Percentiles rank a stretch among this genome's conserved stretches.
These are phyloP conservation scores for Tribolium freemani DNA, from an alignment of 2,888 invertebrate genomes.

Conservation along the genomic window DNA sequence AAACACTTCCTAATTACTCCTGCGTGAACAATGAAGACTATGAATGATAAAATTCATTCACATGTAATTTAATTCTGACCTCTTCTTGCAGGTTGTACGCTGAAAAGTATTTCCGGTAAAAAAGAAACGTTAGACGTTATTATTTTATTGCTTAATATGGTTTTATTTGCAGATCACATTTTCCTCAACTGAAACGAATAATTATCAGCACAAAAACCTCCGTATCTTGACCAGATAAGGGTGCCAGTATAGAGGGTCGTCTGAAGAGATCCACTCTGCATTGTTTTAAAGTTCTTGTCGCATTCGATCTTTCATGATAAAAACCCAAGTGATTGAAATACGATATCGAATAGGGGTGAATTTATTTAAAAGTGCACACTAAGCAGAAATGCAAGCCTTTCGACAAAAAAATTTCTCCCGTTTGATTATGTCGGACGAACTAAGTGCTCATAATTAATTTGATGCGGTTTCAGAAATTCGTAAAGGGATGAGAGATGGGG, in stretches of 20 bases:
- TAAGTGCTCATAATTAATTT: slow-evolving; percentile 43
- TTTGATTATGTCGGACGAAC: slow-evolving; percentile 11
- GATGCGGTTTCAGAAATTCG: slow-evolving; percentile 35
- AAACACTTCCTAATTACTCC: slow-evolving; percentile 54
- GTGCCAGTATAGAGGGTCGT: slow-evolving; percentile 56
- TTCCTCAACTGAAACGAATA: slow-evolving; percentile 16
- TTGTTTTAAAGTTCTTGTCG: slow-evolving; percentile 65
- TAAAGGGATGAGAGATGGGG: slow-evolving; percentile 22
- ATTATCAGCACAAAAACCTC: slow-evolving; percentile 24
- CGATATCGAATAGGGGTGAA: slow-evolving; percentile 60
- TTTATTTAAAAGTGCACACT: slow-evolving; percentile 54
- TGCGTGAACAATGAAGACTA: slow-evolving; percentile 50
- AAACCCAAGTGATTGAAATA: slow-evolving; percentile 59
- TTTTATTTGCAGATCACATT: slow-evolving; percentile 29
- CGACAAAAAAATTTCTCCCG: slow-evolving; percentile 17
- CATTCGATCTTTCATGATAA: slow-evolving; percentile 60
- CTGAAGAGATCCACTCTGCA: slow-evolving; percentile 58
- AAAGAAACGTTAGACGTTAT: slow-evolving; percentile 40
- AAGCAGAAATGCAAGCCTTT: slow-evolving; percentile 41
- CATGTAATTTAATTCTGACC: slow-evolving; percentile 53
- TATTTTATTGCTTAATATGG: slow-evolving; percentile 34
- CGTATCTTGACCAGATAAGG: slow-evolving; percentile 55
- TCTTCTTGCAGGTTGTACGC: slow-evolving; percentile 43
- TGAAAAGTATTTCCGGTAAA: slow-evolving; percentile 53
- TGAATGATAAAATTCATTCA: slow-evolving; percentile 56